Percentiles rank a stretch among this genome's conserved stretches.
phyloP scores from a whole-genome alignment of 2,113 vertebrate species.

The Nematolebias whitei region DNA sequence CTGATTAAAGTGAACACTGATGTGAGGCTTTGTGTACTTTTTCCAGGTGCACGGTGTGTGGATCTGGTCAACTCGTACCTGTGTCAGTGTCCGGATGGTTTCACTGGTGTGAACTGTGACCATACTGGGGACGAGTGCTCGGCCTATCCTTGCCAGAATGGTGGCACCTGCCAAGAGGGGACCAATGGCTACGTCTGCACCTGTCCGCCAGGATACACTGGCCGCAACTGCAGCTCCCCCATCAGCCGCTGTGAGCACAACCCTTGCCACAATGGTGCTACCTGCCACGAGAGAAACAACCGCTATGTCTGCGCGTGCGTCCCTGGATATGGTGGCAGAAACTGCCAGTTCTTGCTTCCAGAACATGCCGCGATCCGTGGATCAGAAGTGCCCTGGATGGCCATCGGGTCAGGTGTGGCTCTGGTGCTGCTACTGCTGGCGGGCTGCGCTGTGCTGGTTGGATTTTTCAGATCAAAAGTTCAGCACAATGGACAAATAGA shows the following conservation, averaged over 20 bases:
- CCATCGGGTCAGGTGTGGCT: constrained; percentile 88
- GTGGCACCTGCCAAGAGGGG: constrained; percentile 92
- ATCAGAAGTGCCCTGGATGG: constrained; percentile 91
- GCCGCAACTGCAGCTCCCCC: constrained; percentile 91
- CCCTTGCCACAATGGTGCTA: constrained; percentile 96
- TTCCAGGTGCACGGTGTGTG: constrained; percentile 89
- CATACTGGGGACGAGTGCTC: constrained; percentile 87
- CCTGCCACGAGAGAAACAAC: constrained; percentile 91
- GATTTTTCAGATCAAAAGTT: constrained; percentile 87
- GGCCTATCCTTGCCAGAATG: constrained; percentile 88
- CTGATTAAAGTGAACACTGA: not conserved
- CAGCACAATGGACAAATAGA: constrained; percentile 83
- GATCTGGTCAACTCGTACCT: constrained; percentile 92
- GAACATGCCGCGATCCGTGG: constrained; percentile 79
- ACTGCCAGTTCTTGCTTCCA: constrained; percentile 96
- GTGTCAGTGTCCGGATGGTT: constrained; percentile 93
- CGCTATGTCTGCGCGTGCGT: constrained; percentile 93
- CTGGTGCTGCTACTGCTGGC: constrained; percentile 91
- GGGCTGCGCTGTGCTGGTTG: constrained; percentile 86
- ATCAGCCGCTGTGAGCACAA: constrained; percentile 91
- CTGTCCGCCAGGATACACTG: constrained; percentile 92
- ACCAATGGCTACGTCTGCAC: constrained; percentile 88
- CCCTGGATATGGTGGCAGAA: constrained; percentile 90
- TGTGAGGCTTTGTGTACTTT: not conserved
- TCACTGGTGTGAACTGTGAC: constrained; percentile 90